Percentiles rank a stretch among this genome's conserved stretches.
These are phyloP conservation scores for Montipora sp. DNA, from an alignment of 64 coral and sea anemone species.

Conservation along the genomic window DNA sequence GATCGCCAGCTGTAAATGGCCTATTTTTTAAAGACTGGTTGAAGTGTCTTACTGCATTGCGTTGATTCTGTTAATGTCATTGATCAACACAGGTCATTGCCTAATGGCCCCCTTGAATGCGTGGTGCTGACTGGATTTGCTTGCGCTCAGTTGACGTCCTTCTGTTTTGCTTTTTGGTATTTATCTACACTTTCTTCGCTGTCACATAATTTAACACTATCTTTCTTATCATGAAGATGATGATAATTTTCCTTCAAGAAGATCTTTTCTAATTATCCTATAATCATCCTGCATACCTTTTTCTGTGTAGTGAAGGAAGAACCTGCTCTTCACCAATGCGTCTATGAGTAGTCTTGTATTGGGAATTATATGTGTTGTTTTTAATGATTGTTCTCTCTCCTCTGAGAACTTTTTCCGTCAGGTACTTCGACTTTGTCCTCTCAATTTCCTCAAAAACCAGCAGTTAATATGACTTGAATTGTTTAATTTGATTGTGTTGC, in stretches of 20 bases:
- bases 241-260: not conserved
- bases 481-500: too few relatives aligned
- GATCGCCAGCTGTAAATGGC: too few relatives aligned
- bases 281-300: not conserved
- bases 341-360: too few relatives aligned
- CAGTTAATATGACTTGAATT: too few relatives aligned
- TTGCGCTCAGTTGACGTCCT: not conserved
- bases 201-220: not conserved
- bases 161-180: conserved; percentile 10
- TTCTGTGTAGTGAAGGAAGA: too few relatives aligned
- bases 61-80: not conserved
- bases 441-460: too few relatives aligned
- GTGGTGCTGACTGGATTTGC: not conserved
- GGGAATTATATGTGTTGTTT: too few relatives aligned
- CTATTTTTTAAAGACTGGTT: too few relatives aligned
- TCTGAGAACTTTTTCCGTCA: too few relatives aligned
- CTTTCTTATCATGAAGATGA: not conserved
- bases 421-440: too few relatives aligned
- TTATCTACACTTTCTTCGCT: not conserved
- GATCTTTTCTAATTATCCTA: conserved; percentile 6
- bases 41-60: not conserved
- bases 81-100: conserved; percentile 2
- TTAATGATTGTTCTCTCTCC: too few relatives aligned
- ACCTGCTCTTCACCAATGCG: too few relatives aligned
- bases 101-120: not conserved